Percentiles rank a stretch among this genome's conserved stretches.
phyloP scores from a whole-genome alignment of 2,797 vertebrate species.

The Steatocranus sp. region DNA sequence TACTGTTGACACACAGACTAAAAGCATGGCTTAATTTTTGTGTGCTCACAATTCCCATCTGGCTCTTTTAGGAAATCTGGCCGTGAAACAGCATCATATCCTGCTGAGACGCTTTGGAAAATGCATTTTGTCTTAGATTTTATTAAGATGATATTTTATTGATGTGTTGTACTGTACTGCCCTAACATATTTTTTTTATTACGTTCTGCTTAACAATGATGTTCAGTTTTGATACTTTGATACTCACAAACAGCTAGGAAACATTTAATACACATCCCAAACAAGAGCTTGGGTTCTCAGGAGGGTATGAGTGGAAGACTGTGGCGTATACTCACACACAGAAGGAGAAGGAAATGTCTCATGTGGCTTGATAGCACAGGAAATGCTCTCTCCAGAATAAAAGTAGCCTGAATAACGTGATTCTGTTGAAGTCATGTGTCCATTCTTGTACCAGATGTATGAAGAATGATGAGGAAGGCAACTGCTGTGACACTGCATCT shows the following conservation, averaged over 20 bases:
- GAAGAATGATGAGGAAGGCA: background rate
- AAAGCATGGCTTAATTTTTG: background rate
- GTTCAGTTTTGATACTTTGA: background rate
- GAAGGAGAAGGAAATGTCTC: background rate
- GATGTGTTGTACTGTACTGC: fast-evolving
- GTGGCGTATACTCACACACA: slow-evolving; percentile 19
- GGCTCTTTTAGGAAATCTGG: fast-evolving
- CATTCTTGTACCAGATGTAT: slow-evolving; percentile 31
- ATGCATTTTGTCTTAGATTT: fast-evolving
- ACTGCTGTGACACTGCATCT: background rate
- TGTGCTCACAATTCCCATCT: background rate
- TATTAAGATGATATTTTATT: background rate
- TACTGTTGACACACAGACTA: background rate
- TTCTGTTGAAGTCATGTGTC: fast-evolving
- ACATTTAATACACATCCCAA: background rate
- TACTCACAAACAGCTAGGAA: background rate
- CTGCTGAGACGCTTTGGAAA: background rate
- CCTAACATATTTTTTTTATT: background rate
- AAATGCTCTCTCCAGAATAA: background rate
- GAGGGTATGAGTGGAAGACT: background rate
- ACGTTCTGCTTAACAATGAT: background rate
- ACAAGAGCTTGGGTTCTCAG: background rate
- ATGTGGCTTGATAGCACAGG: background rate
- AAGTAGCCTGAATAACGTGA: fast-evolving
- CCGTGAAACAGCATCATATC: background rate